phyloP scores from a whole-genome alignment of 2,113 vertebrate genomes.

The Gopherus flavomarginatus region DNA sequence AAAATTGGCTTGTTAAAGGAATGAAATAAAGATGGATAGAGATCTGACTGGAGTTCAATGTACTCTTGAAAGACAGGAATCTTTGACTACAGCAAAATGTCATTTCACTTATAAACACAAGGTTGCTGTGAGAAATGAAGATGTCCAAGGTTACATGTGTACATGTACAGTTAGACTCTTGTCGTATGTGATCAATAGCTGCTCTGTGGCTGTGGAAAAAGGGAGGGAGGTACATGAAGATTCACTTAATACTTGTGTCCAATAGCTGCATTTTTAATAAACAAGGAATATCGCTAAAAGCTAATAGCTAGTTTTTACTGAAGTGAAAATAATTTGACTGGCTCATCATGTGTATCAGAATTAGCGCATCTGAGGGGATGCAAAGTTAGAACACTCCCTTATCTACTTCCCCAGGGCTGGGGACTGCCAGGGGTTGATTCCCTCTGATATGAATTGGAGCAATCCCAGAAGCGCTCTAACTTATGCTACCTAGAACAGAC shows the following conservation, averaged over 20 bases:
- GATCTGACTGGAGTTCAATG: accelerated
- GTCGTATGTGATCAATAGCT: neutral
- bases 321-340: neutral
- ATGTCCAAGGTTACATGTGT: neutral
- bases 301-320: neutral
- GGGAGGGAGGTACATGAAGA: neutral
- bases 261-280: neutral
- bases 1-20: neutral
- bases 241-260: neutral
- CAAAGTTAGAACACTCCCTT: neutral
- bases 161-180: neutral
- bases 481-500: neutral
- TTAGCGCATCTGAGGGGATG: neutral
- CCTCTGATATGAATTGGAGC: neutral
- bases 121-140: neutral
- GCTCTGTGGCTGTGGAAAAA: neutral
- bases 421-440: neutral
- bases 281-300: neutral
- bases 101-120: accelerated
- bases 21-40: neutral
- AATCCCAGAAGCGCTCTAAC: neutral
- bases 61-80: neutral
- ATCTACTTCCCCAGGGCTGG: neutral
- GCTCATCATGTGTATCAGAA: neutral
- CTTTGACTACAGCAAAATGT: neutral